These are phyloP conservation scores for Synergus itoensis DNA, from an alignment of 2,888 invertebrate species.

Conservation along the genomic window DNA sequence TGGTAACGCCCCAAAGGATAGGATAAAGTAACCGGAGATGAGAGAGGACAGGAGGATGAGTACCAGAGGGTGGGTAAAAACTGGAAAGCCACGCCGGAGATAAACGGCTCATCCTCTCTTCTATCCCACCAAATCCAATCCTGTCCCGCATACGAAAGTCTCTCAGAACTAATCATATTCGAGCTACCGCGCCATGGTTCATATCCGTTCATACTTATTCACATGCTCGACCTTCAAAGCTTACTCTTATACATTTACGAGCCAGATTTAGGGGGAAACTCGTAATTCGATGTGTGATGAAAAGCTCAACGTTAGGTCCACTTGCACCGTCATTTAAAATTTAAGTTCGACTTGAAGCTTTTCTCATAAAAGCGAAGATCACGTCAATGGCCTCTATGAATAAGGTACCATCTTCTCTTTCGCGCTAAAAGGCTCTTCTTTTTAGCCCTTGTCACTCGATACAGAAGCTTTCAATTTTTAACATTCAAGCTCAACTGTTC, in stretches of 20 bases:
- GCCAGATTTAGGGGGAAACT: background rate
- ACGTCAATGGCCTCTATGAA: background rate
- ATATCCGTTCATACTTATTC: conserved; percentile 44
- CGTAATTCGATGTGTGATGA: conserved; percentile 22
- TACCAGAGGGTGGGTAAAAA: conserved; percentile 62
- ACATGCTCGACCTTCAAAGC: conserved; percentile 12
- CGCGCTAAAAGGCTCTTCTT: background rate
- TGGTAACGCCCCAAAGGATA: conserved; percentile 67
- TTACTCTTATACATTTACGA: background rate
- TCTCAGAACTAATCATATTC: conserved; percentile 73
- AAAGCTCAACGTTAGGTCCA: conserved; percentile 14
- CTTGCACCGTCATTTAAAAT: conserved; percentile 30
- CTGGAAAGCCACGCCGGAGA: conserved; percentile 76
- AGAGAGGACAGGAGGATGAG: conserved; percentile 54
- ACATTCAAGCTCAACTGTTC: background rate
- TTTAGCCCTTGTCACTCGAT: conserved; percentile 6
- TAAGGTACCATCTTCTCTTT: background rate
- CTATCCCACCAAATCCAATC: conserved; percentile 71
- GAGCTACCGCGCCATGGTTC: conserved; percentile 50
- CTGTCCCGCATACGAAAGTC: conserved; percentile 66
- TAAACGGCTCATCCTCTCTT: conserved; percentile 75
- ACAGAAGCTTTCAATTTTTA: background rate
- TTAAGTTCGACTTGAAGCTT: conserved; percentile 5
- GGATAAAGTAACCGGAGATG: conserved; percentile 68
- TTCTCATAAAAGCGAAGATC: conserved; percentile 11